Percentiles rank a stretch among this genome's conserved stretches.
Conservation (phyloP, 2,113 vertebrate species). For the Grus americana region DNA sequence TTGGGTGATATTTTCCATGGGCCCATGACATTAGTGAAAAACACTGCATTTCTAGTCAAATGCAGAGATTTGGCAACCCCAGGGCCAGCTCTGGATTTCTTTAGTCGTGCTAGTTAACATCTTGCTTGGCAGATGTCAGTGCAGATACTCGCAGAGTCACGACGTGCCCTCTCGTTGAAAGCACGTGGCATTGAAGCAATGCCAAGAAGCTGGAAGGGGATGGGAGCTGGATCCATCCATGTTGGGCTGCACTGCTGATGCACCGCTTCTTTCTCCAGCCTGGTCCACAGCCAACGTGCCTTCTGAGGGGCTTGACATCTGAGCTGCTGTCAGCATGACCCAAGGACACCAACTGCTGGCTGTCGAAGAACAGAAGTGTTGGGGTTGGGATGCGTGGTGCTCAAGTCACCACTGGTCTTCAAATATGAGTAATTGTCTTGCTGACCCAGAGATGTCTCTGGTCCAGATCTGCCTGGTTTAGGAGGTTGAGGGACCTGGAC, state of each 20-base stretch:
- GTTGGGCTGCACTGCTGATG: rapidly evolving
- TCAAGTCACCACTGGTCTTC: not conserved
- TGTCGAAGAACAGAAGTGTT: not conserved
- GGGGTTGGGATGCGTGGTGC: rapidly evolving
- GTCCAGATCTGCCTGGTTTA: not conserved
- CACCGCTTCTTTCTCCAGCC: not conserved
- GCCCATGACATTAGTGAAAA: not conserved
- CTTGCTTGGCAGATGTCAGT: not conserved
- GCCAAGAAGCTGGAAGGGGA: not conserved
- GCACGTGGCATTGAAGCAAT: not conserved
- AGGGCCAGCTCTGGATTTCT: not conserved
- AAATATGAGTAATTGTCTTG: not conserved
- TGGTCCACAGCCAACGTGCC: not conserved
- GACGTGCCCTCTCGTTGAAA: rapidly evolving
- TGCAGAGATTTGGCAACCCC: not conserved
- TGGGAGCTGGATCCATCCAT: rapidly evolving
- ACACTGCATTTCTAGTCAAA: not conserved
- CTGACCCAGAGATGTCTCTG: not conserved
- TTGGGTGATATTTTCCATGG: not conserved
- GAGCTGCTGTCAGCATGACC: not conserved
- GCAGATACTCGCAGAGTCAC: not conserved
- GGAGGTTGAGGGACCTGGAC: not conserved
- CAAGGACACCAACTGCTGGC: rapidly evolving
- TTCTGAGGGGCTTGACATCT: not conserved
- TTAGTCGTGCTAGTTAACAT: not conserved